A percentile compares a stretch with the other conserved stretches of the same genome.
Conservation (phyloP, 2,113 vertebrate genomes). For the Pan troglodytes region NHGRI_mPanTro3-v2.1_pri NC_072421.2:66651001-66651500, state of each 20-base stretch:
- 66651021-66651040: neutral
- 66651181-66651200: neutral
- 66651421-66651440: neutral
- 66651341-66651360: neutral
- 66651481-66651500: neutral
- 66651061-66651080: neutral
- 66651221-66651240: neutral
- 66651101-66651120: neutral
- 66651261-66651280: conserved; percentile 23
- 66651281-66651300: neutral
- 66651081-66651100: neutral
- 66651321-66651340: conserved; percentile 20
- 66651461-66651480: neutral
- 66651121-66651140: neutral
- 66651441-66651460: neutral
- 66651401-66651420: neutral
- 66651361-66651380: neutral
- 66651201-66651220: neutral
- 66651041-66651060: neutral
- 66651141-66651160: neutral
- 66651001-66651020: neutral
- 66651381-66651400: neutral
- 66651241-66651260: neutral
- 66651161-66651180: neutral
- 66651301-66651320: conserved; percentile 26